Evolutionary conservation across 2,113 vertebrate genomes (phyloP).

Genomic region (Tonatia bakeri): DNA sequence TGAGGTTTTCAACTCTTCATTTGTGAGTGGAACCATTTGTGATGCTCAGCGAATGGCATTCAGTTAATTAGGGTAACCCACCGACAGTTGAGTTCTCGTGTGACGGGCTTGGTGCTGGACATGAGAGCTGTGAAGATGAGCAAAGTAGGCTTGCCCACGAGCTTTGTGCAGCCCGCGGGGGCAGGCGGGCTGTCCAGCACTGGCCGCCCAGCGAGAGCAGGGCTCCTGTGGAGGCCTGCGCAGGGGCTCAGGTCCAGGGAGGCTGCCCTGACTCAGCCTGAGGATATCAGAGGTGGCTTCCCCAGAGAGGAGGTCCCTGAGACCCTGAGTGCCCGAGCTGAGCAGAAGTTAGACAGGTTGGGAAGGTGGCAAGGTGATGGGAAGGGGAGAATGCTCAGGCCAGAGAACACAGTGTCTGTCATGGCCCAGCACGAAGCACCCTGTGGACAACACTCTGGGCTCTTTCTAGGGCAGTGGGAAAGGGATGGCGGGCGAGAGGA

Average conservation of each 20-base stretch:
- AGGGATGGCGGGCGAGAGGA: background rate
- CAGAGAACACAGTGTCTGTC: background rate
- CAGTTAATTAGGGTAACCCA: background rate
- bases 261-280: background rate
- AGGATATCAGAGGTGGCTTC: background rate
- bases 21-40: background rate
- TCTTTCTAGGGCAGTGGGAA: background rate
- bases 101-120: background rate
- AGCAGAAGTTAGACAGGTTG: background rate
- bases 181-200: too few species aligned
- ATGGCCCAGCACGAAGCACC: background rate
- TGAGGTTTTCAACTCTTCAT: background rate
- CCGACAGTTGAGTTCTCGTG: background rate
- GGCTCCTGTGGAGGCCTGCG: rapidly evolving
- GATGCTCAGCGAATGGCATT: background rate
- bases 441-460: background rate
- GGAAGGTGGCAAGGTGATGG: background rate
- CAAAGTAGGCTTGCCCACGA: background rate
- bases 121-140: background rate
- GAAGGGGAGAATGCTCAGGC: background rate
- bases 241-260: background rate
- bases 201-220: too few species aligned
- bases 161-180: background rate
- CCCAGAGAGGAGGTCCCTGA: background rate
- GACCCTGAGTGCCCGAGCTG: background rate